phyloP scores from a whole-genome alignment of 1,140 invertebrate genomes.

The Saccostrea cuccullata region DNA sequence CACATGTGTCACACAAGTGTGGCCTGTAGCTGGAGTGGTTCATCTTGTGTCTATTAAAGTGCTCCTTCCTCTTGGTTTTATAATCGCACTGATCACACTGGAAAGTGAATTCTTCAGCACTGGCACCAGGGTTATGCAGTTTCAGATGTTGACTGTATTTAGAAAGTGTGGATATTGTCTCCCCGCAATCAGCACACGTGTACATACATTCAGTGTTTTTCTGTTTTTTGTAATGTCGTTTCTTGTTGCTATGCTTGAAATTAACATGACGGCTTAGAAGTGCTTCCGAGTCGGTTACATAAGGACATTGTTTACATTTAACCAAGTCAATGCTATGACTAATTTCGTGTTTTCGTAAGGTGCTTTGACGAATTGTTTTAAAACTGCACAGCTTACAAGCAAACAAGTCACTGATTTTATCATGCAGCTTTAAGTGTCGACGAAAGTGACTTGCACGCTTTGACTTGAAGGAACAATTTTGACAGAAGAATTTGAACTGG shows the following conservation, averaged over 20 bases:
- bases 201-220: slow-evolving; percentile 26
- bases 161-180: slow-evolving; percentile 47
- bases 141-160: slow-evolving; percentile 29
- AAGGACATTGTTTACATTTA: slow-evolving; percentile 64
- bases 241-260: slow-evolving; percentile 55
- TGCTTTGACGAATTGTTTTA: slow-evolving; percentile 72
- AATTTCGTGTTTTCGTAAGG: slow-evolving; percentile 74
- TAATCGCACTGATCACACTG: slow-evolving; percentile 73
- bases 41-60: slow-evolving; percentile 75
- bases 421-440: slow-evolving; percentile 75
- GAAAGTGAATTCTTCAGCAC: slow-evolving; percentile 27
- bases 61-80: slow-evolving; percentile 75
- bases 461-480: slow-evolving; percentile 77
- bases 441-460: slow-evolving; percentile 76
- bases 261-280: slow-evolving; percentile 54
- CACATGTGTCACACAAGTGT: slow-evolving; percentile 78
- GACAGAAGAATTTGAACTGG: slow-evolving; percentile 77
- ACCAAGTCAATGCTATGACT: slow-evolving; percentile 70
- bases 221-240: slow-evolving; percentile 42
- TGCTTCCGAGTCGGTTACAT: slow-evolving; percentile 55
- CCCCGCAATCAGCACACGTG: slow-evolving; percentile 58
- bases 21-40: slow-evolving; percentile 76
- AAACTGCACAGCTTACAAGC: slow-evolving; percentile 75
- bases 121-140: not conserved
- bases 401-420: slow-evolving; percentile 69